phyloP scores from a whole-genome alignment of 2,888 invertebrate species.

The Apantesis nais region DNA sequence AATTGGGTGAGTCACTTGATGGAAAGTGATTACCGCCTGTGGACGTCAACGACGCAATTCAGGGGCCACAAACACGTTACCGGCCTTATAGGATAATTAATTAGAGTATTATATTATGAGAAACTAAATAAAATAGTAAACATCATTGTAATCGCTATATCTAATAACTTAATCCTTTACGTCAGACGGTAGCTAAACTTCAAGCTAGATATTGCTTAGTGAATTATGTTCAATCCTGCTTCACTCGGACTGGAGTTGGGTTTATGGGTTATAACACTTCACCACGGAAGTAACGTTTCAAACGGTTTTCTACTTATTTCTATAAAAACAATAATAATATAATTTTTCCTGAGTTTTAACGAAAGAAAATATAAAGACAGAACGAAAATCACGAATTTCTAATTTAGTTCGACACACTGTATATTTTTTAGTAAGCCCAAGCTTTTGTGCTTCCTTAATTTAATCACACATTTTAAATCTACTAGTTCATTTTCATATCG shows the following conservation, averaged over 20 bases:
- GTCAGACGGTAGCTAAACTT: conserved; percentile 70
- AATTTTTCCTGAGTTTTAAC: background rate
- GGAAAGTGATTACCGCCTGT: too few relatives aligned
- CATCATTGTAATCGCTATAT: conserved; percentile 21
- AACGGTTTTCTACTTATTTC: background rate
- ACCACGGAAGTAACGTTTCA: conserved; percentile 8
- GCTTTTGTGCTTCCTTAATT: background rate
- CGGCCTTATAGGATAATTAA: too few relatives aligned
- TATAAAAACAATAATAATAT: background rate
- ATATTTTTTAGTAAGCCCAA: background rate
- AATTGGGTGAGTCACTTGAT: too few relatives aligned
- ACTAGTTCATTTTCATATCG: conserved; percentile 27
- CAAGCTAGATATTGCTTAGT: conserved; percentile 69
- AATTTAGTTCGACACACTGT: too few relatives aligned
- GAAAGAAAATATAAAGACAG: background rate
- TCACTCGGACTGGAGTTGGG: conserved; percentile 55
- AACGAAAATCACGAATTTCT: background rate
- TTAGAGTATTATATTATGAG: too few relatives aligned
- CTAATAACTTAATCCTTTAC: conserved; percentile 34
- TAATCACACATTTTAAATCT: conserved; percentile 26
- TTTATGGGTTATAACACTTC: conserved; percentile 58
- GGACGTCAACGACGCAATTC: too few relatives aligned
- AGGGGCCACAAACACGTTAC: too few relatives aligned
- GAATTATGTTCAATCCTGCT: conserved; percentile 68
- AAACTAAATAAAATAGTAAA: too few relatives aligned